Evolutionary conservation across 2,888 invertebrate species (phyloP), one percentile per base, ranked within the genome.

Genomic region (Cynaeus angustus): DNA sequence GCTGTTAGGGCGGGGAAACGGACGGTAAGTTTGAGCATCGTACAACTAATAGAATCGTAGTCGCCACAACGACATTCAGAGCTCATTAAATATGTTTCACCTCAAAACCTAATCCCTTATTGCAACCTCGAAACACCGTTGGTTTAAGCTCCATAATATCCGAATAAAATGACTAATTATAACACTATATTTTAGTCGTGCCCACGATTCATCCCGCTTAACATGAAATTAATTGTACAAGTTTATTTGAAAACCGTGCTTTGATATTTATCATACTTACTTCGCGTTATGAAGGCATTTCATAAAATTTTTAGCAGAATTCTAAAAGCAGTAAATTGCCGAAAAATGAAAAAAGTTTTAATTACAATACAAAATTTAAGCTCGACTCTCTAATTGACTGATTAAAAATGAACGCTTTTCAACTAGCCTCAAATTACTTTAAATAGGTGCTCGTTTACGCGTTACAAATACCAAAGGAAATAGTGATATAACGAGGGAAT

Each of bases 51-150:
- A 33, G 65, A 53, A 65, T 43, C 10, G 43, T 65, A 33, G 65
- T 45, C 28, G 30, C 53, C 45, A 43, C 33, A 65, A 38, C 52
- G 55, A 65, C 65, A 65, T 65, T 65, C 43, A 33, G 33, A 65
- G 65, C 65, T 65, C 65, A 65, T 65, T 65, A 65, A 65, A 65
- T 65, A 65, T 65, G 55, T 65, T 53, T 65, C 55, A 55, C 53
- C 55, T 55, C 65, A 55, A 45, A 21, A 45, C 62, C 48, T 65
- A 65, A 65, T 65, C 53, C 45, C 33, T 45, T 28, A 52, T 43
- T 64, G 41, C 30, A 64, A 64, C 64, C 50, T 52, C 52, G 52
- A 13, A 26, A 28, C 52, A 52, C 28, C 16, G 52, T 64, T 52
- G 41, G 14, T 53, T 62, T 55, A 55, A 65, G 53, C 45, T 14